Base-by-base conservation (phyloP, 1,140 invertebrate genomes). In the Drosophila pectinifera region DNA sequence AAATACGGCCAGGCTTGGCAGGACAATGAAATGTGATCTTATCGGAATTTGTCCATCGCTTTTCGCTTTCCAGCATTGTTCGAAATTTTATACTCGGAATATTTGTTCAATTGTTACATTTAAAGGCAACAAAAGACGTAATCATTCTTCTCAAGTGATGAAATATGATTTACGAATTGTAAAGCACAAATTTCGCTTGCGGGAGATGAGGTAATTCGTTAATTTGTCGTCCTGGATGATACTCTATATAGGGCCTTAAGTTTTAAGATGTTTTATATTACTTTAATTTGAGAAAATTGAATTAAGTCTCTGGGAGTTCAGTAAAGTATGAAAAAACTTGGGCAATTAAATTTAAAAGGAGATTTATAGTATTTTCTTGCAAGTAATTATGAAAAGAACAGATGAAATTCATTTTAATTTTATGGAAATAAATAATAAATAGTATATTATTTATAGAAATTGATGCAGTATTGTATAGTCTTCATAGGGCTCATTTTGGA, bases 1-100 rank as follows among this genome's bases (percentile, higher is more conserved):
- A 68, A 68, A 26, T 51, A 68, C 64, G 26, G 6, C 22, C 28
- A 56, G 51, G 26, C 39, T 11, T 34, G 10, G 34, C 59, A 51
- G 31, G 36, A 51, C 51, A 73, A 73, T 22, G 41, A 28, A 68
- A 56, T 55, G 63, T 13, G 64, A 70, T 70, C 42, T 48, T 36
- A 53, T 51, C 64, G 16, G 36, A 26, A 65, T 34, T 36, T 36
- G 36, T 68, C 36, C 36, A 68, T 68, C 31, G 36, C 22, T 42
- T 53, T 64, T 65, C 36, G 13, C 20, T 36, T 68, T 42, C 14
- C 18, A 43, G 36, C 34, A 42, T 22, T 22, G 22, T 22, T 22
- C 22, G 22, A 22, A 22, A 22, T 22, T 22, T 22, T 22, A 22
- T 22, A 22, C 22, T 22, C 22, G 22, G 4, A 22, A 22, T 2